Percentiles rank a stretch among this genome's conserved stretches.
Evolutionary conservation across 2,113 vertebrate genomes (phyloP).

Genomic region (Phalacrocorax aristotelis): DNA sequence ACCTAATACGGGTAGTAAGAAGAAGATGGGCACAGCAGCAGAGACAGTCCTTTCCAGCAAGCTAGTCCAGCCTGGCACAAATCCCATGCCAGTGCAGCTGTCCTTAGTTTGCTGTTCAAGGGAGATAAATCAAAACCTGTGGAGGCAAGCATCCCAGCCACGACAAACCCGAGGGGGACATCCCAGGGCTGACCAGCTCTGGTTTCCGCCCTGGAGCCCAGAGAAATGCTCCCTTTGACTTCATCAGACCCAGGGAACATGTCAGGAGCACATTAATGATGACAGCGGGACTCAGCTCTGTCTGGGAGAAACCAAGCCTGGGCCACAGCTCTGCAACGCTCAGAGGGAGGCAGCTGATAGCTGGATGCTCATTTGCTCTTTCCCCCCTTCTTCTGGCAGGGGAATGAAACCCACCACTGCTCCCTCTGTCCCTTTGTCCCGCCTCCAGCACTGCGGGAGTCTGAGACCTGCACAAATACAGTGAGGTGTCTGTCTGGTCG

Average conservation of each 20-base stretch:
- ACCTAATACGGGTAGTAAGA: not conserved
- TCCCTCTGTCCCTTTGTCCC: not conserved
- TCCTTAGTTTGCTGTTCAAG: not conserved
- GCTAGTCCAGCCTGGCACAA: not conserved
- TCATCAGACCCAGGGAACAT: not conserved
- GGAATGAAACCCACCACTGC: not conserved
- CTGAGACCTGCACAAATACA: not conserved
- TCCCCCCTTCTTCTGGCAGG: not conserved
- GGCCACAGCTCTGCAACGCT: not conserved
- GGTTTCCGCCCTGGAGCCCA: not conserved
- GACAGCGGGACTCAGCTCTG: not conserved
- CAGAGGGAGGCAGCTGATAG: not conserved
- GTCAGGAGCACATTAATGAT: not conserved
- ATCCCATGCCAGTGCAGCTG: not conserved
- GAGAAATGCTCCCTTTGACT: not conserved
- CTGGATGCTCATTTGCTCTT: not conserved
- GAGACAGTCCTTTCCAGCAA: not conserved
- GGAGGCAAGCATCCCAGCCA: not conserved
- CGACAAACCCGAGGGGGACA: not conserved
- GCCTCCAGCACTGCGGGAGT: not conserved
- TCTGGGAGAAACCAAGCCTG: not conserved
- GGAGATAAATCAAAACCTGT: not conserved
- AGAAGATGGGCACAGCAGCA: not conserved
- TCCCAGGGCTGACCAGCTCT: not conserved
- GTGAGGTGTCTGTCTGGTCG: fast-evolving